Percentiles rank a stretch among this genome's conserved stretches.
Evolutionary conservation across 2,113 vertebrate species (phyloP).

Genomic region (Tylochromis polylepis): DNA sequence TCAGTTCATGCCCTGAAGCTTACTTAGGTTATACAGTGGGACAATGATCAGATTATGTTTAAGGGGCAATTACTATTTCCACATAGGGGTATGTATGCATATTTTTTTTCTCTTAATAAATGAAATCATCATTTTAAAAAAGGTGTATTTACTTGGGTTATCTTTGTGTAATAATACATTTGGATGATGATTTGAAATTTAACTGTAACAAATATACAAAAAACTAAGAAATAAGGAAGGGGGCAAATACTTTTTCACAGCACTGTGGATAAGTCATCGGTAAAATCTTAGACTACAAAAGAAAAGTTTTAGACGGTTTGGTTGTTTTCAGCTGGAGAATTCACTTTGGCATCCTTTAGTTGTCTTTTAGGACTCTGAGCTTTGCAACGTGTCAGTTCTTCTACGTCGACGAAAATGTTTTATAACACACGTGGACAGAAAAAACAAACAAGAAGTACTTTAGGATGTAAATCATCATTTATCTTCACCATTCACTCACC

Average conservation of each 20-base stretch:
- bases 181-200: neutral
- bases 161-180: neutral
- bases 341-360: neutral
- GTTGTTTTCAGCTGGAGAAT: rapidly evolving
- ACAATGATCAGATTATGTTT: neutral
- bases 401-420: neutral
- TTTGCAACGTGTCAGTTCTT: neutral
- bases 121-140: neutral
- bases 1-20: neutral
- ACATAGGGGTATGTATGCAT: neutral
- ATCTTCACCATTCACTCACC: neutral
- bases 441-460: neutral
- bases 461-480: neutral
- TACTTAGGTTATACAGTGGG: neutral
- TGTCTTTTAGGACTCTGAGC: neutral
- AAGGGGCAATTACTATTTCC: neutral
- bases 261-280: neutral
- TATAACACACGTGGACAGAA: neutral
- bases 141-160: neutral
- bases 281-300: neutral
- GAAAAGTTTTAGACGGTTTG: neutral
- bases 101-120: neutral
- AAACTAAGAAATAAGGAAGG: no score
- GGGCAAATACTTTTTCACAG: neutral
- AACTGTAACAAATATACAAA: neutral